These are phyloP conservation scores for Heteractis magnifica DNA, from an alignment of 92 coral and sea anemone species.

Conservation along the genomic window DNA sequence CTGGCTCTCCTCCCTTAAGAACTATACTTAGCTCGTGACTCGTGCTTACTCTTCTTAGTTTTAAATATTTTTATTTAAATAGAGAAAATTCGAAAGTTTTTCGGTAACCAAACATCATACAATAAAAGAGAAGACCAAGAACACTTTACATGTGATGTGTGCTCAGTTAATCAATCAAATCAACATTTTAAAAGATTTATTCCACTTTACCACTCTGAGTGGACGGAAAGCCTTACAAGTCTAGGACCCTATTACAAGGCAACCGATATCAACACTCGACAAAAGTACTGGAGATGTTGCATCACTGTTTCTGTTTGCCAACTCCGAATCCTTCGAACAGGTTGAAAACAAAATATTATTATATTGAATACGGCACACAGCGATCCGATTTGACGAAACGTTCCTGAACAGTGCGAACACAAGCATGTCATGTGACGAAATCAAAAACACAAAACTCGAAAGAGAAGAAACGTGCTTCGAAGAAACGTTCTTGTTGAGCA, in stretches of 20 bases:
- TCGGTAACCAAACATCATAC: not conserved
- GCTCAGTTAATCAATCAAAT: not conserved
- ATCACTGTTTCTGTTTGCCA: slow-evolving; percentile 13
- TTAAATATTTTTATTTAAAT: not conserved
- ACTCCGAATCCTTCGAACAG: slow-evolving; percentile 10
- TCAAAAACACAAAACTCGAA: slow-evolving; percentile 1
- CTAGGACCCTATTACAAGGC: too few relatives aligned
- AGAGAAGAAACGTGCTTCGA: slow-evolving; percentile 5
- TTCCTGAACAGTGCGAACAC: slow-evolving; percentile 4
- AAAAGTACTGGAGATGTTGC: slow-evolving; percentile 14
- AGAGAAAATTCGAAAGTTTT: not conserved
- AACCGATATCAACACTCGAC: not conserved
- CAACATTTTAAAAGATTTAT: not conserved
- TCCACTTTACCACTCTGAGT: not conserved
- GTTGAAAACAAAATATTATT: slow-evolving; percentile 16
- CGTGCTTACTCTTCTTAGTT: not conserved
- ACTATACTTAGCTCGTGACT: too few relatives aligned
- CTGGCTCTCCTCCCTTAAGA: too few relatives aligned
- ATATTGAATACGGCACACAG: not conserved
- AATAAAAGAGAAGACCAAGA: not conserved
- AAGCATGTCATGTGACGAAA: slow-evolving; percentile 39
- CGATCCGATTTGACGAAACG: slow-evolving; percentile 2
- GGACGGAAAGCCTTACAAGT: too few relatives aligned
- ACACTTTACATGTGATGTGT: not conserved
- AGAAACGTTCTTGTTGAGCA: not conserved